Conservation (phyloP, 2,113 vertebrate species). For the Rhabdomys dilectus region DNA sequence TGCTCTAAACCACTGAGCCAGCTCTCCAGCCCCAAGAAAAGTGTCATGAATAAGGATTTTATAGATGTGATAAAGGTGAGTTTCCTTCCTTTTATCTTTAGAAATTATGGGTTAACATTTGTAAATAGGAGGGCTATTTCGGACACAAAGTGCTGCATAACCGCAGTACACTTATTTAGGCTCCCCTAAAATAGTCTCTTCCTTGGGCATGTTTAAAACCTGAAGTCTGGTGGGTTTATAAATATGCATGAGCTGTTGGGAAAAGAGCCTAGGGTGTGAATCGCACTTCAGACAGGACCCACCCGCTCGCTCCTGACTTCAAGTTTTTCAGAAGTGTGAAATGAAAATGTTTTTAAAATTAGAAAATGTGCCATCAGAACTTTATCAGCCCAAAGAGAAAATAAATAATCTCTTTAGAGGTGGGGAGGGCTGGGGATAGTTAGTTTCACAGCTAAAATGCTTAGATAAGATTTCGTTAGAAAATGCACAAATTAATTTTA, state of each 20-base stretch:
- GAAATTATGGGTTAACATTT: conserved; percentile 73
- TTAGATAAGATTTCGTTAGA: conserved; percentile 83
- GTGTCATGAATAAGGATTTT: conserved; percentile 39
- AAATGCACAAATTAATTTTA: conserved; percentile 83
- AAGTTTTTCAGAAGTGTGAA: conserved; percentile 89
- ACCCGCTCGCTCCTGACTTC: conserved; percentile 88
- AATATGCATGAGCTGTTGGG: conserved; percentile 87
- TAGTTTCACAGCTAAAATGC: conserved; percentile 82
- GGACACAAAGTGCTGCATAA: conserved; percentile 71
- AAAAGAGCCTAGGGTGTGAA: conserved; percentile 88
- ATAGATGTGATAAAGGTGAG: conserved; percentile 36
- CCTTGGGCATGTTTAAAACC: conserved; percentile 80
- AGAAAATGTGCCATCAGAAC: conserved; percentile 90
- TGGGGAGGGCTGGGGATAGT: conserved; percentile 83
- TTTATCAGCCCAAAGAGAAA: conserved; percentile 88
- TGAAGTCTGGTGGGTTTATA: conserved; percentile 84
- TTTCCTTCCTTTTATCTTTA: conserved; percentile 68
- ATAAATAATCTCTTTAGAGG: conserved; percentile 88
- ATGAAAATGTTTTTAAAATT: conserved; percentile 90
- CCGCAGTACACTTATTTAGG: conserved; percentile 68
- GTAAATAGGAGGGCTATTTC: conserved; percentile 78
- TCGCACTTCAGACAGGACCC: conserved; percentile 90
- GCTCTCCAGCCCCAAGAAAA: not conserved
- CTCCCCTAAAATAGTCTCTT: conserved; percentile 77
- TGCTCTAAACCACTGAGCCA: not conserved